Percentiles rank a stretch among this genome's conserved stretches.
Conservation (phyloP, 2,113 vertebrate species). For the Formicarius rufipectus region DNA sequence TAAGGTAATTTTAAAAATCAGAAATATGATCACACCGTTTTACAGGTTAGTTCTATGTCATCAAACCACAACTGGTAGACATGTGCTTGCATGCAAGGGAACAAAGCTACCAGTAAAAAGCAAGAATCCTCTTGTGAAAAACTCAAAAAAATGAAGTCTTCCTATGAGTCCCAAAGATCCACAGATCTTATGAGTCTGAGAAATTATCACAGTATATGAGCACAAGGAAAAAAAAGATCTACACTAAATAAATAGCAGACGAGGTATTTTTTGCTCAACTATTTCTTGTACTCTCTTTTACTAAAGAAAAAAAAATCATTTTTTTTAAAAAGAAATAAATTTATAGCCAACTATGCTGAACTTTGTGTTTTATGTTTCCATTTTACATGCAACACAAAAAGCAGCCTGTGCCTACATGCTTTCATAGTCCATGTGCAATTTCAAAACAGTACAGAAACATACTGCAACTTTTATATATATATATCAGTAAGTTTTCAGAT, state of each 20-base stretch:
- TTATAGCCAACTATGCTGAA: not conserved
- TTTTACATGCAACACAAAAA: not conserved
- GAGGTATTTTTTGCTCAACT: not conserved
- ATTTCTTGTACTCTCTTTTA: not conserved
- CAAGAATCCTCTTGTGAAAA: not conserved
- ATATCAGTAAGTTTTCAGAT: not conserved
- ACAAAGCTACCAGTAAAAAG: not conserved
- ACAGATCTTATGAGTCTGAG: not conserved
- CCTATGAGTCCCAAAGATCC: not conserved
- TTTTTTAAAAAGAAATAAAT: not conserved
- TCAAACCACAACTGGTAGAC: not conserved
- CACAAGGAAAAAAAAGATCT: not conserved
- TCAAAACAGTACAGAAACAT: not conserved
- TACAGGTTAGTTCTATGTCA: not conserved
- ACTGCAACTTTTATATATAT: not conserved
- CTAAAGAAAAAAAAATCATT: not conserved
- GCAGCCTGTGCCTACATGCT: not conserved
- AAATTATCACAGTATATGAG: not conserved
- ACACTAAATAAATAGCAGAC: not conserved
- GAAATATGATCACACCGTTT: not conserved
- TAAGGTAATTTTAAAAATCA: not conserved
- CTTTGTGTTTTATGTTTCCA: no score
- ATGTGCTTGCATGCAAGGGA: accelerated
- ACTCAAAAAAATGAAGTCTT: not conserved
- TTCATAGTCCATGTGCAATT: not conserved